Percentiles rank a stretch among this genome's conserved stretches.
These are phyloP conservation scores for Caerostris darwini DNA, from an alignment of 1,140 invertebrate species.

Conservation along the genomic window DNA sequence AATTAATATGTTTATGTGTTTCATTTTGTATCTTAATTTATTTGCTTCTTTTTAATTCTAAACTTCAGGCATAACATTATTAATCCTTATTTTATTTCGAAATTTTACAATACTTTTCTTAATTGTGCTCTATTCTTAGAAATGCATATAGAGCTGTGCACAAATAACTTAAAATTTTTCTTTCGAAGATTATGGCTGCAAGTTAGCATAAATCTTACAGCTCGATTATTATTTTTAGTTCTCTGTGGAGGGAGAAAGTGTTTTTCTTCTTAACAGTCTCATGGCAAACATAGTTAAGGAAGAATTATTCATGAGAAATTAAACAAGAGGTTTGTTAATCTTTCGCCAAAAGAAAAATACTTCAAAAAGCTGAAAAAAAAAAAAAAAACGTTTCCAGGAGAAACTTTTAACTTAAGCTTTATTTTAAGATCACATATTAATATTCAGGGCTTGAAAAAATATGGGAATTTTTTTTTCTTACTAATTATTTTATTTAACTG, in stretches of 20 bases:
- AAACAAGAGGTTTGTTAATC: conserved; percentile 47
- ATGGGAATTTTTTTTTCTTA: background rate
- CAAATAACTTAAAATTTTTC: too few species aligned
- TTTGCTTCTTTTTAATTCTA: too few species aligned
- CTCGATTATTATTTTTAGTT: conserved; percentile 46
- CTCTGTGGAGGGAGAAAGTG: background rate
- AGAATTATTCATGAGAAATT: conserved; percentile 66
- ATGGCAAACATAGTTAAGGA: conserved; percentile 50
- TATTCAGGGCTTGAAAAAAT: background rate
- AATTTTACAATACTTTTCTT: too few species aligned
- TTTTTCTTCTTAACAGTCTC: conserved; percentile 14
- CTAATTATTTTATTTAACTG: background rate
- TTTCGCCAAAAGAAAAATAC: conserved; percentile 17
- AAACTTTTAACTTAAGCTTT: background rate
- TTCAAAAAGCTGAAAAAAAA: conserved; percentile 4
- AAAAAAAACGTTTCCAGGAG: too few species aligned
- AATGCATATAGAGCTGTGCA: too few species aligned
- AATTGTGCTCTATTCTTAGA: too few species aligned
- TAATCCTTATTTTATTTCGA: too few species aligned
- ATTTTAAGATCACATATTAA: conserved; percentile 34
- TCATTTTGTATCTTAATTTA: too few species aligned
- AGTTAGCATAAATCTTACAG: background rate
- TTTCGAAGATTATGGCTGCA: background rate
- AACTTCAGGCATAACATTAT: too few species aligned
- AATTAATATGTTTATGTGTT: too few species aligned